Evolutionary conservation across 2,113 vertebrate genomes (phyloP).

Genomic region (Falcunculus frontatus): DNA sequence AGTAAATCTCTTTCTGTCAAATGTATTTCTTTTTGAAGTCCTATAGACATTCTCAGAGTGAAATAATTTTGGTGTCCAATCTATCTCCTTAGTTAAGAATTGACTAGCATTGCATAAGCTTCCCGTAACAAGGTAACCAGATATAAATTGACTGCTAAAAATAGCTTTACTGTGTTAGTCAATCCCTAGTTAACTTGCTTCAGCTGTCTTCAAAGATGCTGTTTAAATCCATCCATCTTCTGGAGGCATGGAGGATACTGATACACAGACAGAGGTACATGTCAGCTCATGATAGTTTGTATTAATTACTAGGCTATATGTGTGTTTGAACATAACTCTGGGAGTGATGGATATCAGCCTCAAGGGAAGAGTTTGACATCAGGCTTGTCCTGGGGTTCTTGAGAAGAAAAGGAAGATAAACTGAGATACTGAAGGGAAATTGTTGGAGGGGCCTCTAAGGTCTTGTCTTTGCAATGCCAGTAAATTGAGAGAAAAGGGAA

Average conservation of each 20-base stretch:
- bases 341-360: neutral
- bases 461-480: neutral
- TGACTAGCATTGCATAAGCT: conserved; percentile 49
- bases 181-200: conserved; percentile 62
- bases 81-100: conserved; percentile 15
- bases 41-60: neutral
- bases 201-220: conserved; percentile 61
- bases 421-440: neutral
- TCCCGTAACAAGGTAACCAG: conserved; percentile 59
- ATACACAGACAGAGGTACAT: conserved; percentile 12
- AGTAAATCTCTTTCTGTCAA: neutral
- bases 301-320: conserved; percentile 17
- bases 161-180: conserved; percentile 59
- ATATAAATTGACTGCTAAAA: conserved; percentile 58
- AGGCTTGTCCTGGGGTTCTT: neutral
- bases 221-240: conserved; percentile 56
- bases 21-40: neutral
- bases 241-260: conserved; percentile 12
- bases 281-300: conserved; percentile 48
- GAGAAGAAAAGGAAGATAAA: conserved; percentile 14
- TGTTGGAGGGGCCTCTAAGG: neutral
- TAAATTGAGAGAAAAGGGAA: neutral
- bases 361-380: conserved; percentile 16
- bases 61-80: neutral
- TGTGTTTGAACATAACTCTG: conserved; percentile 11